Base-by-base conservation (phyloP, 2,888 invertebrate species). In the Luperina nickerlii region DNA sequence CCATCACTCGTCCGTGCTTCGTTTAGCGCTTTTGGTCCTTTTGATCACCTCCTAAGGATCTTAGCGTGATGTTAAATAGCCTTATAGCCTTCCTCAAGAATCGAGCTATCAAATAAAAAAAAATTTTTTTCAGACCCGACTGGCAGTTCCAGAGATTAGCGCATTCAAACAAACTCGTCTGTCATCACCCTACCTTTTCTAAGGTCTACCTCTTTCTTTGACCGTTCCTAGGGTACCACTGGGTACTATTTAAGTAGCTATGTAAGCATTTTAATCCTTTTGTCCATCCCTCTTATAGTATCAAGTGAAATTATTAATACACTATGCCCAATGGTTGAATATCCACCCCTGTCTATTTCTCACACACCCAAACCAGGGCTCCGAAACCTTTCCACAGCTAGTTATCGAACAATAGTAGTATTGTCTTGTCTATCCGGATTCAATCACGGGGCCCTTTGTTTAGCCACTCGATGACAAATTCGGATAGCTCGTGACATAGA, bases 401-500 rank as follows among this genome's bases (percentile, higher is more conserved):
- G 84, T 88, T 84, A 80, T 20, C 62, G 81, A 84, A 89, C 88
- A 89, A 91, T 90, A 86, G 89, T 74, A 80, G 88, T 85, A 87
- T 90, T 91, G 92, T 93, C 90, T 91, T 78, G 85, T 90, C 88
- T 90, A 90, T 89, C 90, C 87, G 89, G 90, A 91, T 92, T 91
- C 92, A 93, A 94, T 93, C 93, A 92, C 84, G 78, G 82, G 68
- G 72, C 76, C 91, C 89, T 91, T 93, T 93, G 93, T 93, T 91
- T 90, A 90, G 88, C 88, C 89, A 89, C 89, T 91, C 90, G 90
- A 91, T 92, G 93, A 92, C 93, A 92, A 92, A 92, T 93, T 92
- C 82, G 81, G 73, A 81, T 84, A 78, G 81, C 65, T 82, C 51
- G 65, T 88, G 88, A 83, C 79, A 79, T 83, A 51, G 74, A 80